Percentiles rank a stretch among this genome's conserved stretches.
Conservation (phyloP, 2,888 invertebrate species). For the Abscondita cerata region DNA sequence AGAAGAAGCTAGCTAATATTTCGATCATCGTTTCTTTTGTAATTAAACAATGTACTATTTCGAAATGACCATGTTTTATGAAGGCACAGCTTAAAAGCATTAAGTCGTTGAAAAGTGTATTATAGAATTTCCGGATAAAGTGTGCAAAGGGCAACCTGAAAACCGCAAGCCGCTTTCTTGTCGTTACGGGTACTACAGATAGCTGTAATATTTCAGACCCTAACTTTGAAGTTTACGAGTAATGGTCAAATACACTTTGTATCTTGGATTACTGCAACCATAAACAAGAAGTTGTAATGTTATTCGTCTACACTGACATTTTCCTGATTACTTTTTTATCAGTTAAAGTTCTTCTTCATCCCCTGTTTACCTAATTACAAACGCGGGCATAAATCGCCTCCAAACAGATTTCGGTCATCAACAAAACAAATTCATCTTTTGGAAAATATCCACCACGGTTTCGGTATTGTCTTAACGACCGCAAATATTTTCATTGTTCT, state of each 20-base stretch:
- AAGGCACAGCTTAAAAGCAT: slow-evolving; percentile 14
- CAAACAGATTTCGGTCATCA: neutral
- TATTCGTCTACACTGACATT: slow-evolving; percentile 18
- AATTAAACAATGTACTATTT: slow-evolving; percentile 1
- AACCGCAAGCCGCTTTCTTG: slow-evolving; percentile 35
- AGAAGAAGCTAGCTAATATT: too few species aligned
- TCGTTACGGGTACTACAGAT: slow-evolving; percentile 27
- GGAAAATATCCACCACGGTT: neutral
- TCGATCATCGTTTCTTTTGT: slow-evolving; percentile 2
- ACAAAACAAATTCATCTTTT: slow-evolving; percentile 1
- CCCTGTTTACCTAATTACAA: neutral
- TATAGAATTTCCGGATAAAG: slow-evolving; percentile 16
- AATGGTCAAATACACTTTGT: slow-evolving; percentile 32
- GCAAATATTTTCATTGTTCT: neutral
- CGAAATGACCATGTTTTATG: slow-evolving; percentile 5
- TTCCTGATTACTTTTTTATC: slow-evolving; percentile 25
- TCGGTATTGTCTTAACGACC: neutral
- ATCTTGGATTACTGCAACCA: slow-evolving; percentile 26
- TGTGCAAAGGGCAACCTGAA: slow-evolving; percentile 19
- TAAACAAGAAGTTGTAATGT: slow-evolving; percentile 21
- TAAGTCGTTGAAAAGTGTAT: slow-evolving; percentile 18
- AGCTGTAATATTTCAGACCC: slow-evolving; percentile 34
- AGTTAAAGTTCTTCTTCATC: neutral
- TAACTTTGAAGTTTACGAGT: slow-evolving; percentile 31
- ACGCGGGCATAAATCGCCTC: neutral